A percentile compares a stretch with the other conserved stretches of the same genome.
Conservation (phyloP, 1,140 invertebrate species). For the Helicoverpa zea region DNA sequence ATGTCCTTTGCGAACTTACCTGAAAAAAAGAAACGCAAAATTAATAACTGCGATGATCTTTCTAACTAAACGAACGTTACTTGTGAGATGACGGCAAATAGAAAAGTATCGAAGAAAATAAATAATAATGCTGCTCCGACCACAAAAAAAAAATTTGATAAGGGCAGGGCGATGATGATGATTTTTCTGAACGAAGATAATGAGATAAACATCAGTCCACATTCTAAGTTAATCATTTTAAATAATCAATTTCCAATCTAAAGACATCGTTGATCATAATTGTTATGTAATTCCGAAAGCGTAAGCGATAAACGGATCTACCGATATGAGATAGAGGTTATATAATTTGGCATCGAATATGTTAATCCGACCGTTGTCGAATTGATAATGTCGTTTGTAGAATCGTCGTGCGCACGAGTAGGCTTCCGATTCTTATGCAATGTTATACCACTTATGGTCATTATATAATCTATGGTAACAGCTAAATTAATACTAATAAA, state of each 20-base stretch:
- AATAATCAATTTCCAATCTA: conserved; percentile 1
- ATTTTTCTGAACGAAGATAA: not conserved
- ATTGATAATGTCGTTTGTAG: conserved; percentile 56
- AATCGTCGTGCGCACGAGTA: conserved; percentile 46
- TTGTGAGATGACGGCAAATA: too few species aligned
- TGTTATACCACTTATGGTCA: conserved; percentile 7
- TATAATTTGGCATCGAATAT: conserved; percentile 49
- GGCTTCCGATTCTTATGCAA: conserved; percentile 53
- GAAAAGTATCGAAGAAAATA: too few species aligned
- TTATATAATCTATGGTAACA: conserved; percentile 47
- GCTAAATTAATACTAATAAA: conserved; percentile 24
- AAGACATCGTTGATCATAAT: conserved; percentile 40
- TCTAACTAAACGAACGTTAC: too few species aligned
- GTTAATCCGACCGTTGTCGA: conserved; percentile 56
- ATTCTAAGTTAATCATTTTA: conserved; percentile 14
- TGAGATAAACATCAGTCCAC: conserved; percentile 13
- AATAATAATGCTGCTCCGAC: too few species aligned
- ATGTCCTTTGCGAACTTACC: conserved; percentile 62
- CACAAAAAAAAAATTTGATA: too few species aligned
- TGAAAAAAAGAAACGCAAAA: conserved; percentile 49
- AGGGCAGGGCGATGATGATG: too few species aligned
- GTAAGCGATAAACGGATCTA: conserved; percentile 31
- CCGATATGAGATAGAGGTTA: conserved; percentile 27
- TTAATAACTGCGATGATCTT: not conserved
- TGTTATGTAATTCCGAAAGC: conserved; percentile 50